A percentile compares a stretch with the other conserved stretches of the same genome.
phyloP scores from a whole-genome alignment of 2,888 invertebrate genomes.

The Thymelicus acteon region DNA sequence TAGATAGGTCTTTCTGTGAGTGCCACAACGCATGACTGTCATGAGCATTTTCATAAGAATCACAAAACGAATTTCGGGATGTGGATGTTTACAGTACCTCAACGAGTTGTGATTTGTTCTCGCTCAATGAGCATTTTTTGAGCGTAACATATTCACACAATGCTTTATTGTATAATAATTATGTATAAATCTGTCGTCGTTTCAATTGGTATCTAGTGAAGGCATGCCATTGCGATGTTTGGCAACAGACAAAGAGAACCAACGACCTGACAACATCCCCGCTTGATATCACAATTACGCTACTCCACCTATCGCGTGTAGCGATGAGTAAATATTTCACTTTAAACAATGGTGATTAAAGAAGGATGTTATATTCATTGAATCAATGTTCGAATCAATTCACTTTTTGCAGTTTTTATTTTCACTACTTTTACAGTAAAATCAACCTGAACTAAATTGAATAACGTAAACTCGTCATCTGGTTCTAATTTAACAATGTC shows the following conservation, averaged over 20 bases:
- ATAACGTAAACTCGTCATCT: no score
- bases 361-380: not conserved
- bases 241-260: constrained; percentile 5
- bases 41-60: no score
- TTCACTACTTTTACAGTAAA: no score
- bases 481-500: not conserved
- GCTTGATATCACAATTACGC: constrained; percentile 8
- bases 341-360: not conserved
- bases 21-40: no score
- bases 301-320: not conserved
- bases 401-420: not conserved
- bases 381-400: not conserved
- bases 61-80: no score
- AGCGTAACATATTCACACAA: no score
- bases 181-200: not conserved
- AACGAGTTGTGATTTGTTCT: no score
- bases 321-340: constrained; percentile 19
- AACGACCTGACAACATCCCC: constrained; percentile 7
- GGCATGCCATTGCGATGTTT: constrained; percentile 8
- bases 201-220: not conserved
- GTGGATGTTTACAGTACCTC: no score
- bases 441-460: not conserved
- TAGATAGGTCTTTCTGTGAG: no score
- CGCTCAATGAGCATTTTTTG: no score
- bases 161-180: not conserved